Evolutionary conservation across 2,888 invertebrate genomes (phyloP), one percentile per base, ranked within the genome.

Genomic region (Carpatolechia fugitivella): DNA sequence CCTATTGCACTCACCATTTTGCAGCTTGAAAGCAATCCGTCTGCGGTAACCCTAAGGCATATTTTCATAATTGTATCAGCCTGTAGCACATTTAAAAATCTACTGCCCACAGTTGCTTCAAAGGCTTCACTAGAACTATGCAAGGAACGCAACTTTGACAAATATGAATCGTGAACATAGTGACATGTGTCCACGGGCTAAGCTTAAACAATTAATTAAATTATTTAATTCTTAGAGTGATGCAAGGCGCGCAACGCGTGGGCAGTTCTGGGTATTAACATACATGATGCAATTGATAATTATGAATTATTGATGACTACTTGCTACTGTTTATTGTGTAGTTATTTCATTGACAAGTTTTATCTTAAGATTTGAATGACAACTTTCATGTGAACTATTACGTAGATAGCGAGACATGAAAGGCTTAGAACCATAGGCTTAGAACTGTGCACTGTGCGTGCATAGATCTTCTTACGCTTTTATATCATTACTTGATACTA

Each of bases 161-260:
- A 82, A 83, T 82, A 63, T 72, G 62, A 72, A 80, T 76, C 73
- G 68, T 59, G 60, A 59, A 54, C 56, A 54, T 60, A 61, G 56
- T 66, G 80, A 81, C 81, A 73, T 72, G 68, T 80, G 82, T 80
- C 82, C 48, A 49, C 59, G 57, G 63, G 64, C 63, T 65, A 68
- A 65, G 68, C 66, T 57, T 52, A 70, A 69, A 70, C 76, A 79
- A 80, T 82, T 78, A 78, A 79, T 80, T 73, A 72, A 68, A 70
- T 73, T 72, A 70, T 65, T 69, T 62, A 66, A 63, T 65, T 56
- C 49, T 4, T 33, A 30, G 7, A 13, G 5, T 1, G 13, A 47
- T 14, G 6, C 24, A 6, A 3, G 24, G 24, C 24, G 24, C 10
- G 6, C 1, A 8, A 30, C 16, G 47, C 30, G 47, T 47, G 24